Conservation (phyloP, 2,888 invertebrate species). For the Heliconius ismenius region DNA sequence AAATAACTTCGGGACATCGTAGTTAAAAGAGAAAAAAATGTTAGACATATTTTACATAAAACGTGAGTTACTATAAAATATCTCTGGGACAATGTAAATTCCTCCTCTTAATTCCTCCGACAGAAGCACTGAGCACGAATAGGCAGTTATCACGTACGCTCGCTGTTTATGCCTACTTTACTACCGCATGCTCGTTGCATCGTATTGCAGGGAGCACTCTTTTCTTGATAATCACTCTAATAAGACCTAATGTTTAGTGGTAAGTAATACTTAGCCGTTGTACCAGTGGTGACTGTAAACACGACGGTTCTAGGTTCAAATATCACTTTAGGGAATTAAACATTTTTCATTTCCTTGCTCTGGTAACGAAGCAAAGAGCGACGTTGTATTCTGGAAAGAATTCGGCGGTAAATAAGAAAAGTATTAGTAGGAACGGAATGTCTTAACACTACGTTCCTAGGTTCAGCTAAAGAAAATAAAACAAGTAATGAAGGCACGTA, state of each 20-base stretch:
- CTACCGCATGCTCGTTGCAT: conserved; percentile 55
- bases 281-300: too few relatives aligned
- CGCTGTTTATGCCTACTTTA: conserved; percentile 70
- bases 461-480: too few relatives aligned
- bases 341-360: not conserved
- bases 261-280: not conserved
- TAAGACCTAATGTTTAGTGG: conserved; percentile 8
- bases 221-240: conserved; percentile 27
- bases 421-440: not conserved
- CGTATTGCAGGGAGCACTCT: conserved; percentile 38
- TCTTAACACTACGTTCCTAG: not conserved
- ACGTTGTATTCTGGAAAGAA: too few relatives aligned
- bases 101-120: conserved; percentile 37
- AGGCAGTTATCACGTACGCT: conserved; percentile 57
- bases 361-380: too few relatives aligned
- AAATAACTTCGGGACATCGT: not conserved
- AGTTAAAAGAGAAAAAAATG: not conserved
- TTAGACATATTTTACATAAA: conserved; percentile 10
- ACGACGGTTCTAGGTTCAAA: too few relatives aligned
- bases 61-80: conserved; percentile 14
- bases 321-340: too few relatives aligned
- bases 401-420: too few relatives aligned
- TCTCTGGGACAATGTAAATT: conserved; percentile 37
- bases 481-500: not conserved
- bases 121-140: conserved; percentile 36